Percentiles rank a stretch among this genome's conserved stretches.
phyloP scores from a whole-genome alignment of 2,113 vertebrate genomes.

The Odontesthes bonariensis region DNA sequence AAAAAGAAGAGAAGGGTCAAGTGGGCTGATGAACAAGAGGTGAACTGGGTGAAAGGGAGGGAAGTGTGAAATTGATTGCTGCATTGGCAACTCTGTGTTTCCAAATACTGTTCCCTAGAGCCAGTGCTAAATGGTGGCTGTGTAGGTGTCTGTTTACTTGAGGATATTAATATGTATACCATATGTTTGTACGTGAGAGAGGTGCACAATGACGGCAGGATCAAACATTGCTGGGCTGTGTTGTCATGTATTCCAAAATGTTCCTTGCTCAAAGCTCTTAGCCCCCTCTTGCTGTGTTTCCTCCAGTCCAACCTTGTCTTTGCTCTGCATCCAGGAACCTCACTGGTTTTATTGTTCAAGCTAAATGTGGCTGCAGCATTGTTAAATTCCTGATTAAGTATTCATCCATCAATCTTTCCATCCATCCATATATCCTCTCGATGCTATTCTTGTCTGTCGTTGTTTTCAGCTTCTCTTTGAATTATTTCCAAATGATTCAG shows the following conservation, averaged over 20 bases:
- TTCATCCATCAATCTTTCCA: background rate
- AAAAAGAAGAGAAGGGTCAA: constrained; percentile 2
- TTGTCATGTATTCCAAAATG: constrained; percentile 9
- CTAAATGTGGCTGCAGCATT: too few species aligned
- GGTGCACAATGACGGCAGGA: constrained; percentile 16
- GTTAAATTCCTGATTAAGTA: too few species aligned
- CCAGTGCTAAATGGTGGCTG: constrained; percentile 41
- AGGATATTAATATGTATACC: constrained; percentile 24
- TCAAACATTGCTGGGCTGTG: constrained; percentile 26
- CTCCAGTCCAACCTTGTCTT: background rate
- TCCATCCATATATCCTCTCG: background rate
- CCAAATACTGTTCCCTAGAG: constrained; percentile 51
- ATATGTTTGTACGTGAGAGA: constrained; percentile 22
- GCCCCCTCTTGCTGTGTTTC: background rate
- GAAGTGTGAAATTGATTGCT: constrained; percentile 75
- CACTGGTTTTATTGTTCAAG: too few species aligned
- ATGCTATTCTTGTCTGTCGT: too few species aligned
- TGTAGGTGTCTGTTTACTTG: constrained; percentile 41
- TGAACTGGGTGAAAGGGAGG: constrained; percentile 41
- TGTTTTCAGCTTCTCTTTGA: too few species aligned
- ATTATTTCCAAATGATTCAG: too few species aligned
- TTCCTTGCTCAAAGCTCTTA: background rate
- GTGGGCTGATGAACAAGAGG: constrained; percentile 25
- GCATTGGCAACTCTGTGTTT: constrained; percentile 44
- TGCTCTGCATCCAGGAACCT: too few species aligned